phyloP scores from a whole-genome alignment of 2,888 invertebrate genomes.

The Anodontia alba region DNA sequence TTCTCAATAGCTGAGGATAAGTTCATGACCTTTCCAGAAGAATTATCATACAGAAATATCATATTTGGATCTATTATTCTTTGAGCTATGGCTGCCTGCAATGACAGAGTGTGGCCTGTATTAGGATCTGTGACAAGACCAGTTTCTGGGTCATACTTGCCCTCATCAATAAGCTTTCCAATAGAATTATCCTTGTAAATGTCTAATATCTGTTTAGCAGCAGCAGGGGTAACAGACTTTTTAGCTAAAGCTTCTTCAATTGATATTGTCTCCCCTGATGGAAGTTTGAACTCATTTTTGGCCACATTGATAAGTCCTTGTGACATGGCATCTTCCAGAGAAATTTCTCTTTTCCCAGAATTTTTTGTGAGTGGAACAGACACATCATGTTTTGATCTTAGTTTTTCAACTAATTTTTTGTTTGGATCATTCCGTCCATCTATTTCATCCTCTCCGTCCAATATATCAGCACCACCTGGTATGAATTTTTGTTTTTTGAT shows the following conservation, averaged over 20 bases:
- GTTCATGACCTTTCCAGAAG: constrained; percentile 71
- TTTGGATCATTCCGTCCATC: constrained; percentile 68
- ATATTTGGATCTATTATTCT: constrained; percentile 77
- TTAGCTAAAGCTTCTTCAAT: constrained; percentile 77
- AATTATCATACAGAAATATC: constrained; percentile 76
- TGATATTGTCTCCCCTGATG: constrained; percentile 70
- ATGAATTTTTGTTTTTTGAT: constrained; percentile 75
- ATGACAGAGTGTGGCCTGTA: constrained; percentile 83
- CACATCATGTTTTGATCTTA: constrained; percentile 74
- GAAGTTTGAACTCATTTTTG: constrained; percentile 70
- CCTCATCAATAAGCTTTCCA: constrained; percentile 78
- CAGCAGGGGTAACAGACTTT: constrained; percentile 74
- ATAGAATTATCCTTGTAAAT: constrained; percentile 76
- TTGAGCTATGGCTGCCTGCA: constrained; percentile 81
- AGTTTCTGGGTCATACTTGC: constrained; percentile 85
- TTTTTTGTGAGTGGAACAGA: constrained; percentile 70
- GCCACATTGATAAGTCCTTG: constrained; percentile 77
- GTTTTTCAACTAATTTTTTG: constrained; percentile 69
- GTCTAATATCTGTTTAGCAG: constrained; percentile 75
- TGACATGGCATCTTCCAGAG: constrained; percentile 79
- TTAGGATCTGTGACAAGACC: constrained; percentile 85
- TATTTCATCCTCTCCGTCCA: constrained; percentile 63
- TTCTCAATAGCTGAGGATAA: constrained; percentile 75
- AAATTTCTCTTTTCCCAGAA: constrained; percentile 75
- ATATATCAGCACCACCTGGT: constrained; percentile 64